These are phyloP conservation scores for Danaus plexippus DNA, from an alignment of 1,140 invertebrate species.

Conservation along the genomic window DNA sequence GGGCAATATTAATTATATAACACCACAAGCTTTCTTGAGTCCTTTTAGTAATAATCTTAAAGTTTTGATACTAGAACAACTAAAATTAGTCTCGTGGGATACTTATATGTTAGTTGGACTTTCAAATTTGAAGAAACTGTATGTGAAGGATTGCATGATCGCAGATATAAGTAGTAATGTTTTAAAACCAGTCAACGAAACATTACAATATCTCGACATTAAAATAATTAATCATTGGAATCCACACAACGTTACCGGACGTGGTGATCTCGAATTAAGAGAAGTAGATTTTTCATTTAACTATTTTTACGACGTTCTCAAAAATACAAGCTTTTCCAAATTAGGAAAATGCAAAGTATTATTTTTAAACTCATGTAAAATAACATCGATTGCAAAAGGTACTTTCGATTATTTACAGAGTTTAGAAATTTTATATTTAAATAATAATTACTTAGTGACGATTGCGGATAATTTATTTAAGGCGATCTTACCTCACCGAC, in stretches of 20 bases:
- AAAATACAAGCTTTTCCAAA: slow-evolving; percentile 35
- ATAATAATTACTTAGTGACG: slow-evolving; percentile 44
- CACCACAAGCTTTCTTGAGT: slow-evolving; percentile 40
- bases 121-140: slow-evolving; percentile 31
- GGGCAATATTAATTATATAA: slow-evolving; percentile 45
- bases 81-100: slow-evolving; percentile 33
- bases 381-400: slow-evolving; percentile 39
- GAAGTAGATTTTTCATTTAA: slow-evolving; percentile 50
- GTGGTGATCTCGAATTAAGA: slow-evolving; percentile 23
- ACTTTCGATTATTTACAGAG: slow-evolving; percentile 48
- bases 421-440: slow-evolving; percentile 46
- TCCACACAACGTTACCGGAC: slow-evolving; percentile 46
- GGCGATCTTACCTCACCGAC: slow-evolving; percentile 25
- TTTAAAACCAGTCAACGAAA: slow-evolving; percentile 35
- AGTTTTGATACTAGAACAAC: slow-evolving; percentile 29
- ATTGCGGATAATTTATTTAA: slow-evolving; percentile 41
- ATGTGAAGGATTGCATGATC: slow-evolving; percentile 36
- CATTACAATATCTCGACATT: slow-evolving; percentile 40
- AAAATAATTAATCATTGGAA: slow-evolving; percentile 35
- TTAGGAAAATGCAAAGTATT: slow-evolving; percentile 38
- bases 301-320: slow-evolving; percentile 35
- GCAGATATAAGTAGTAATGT: slow-evolving; percentile 26
- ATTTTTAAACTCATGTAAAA: slow-evolving; percentile 46
- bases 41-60: slow-evolving; percentile 31
- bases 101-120: slow-evolving; percentile 44